A percentile compares a stretch with the other conserved stretches of the same genome.
These are phyloP conservation scores for Hirundichthys speculiger DNA, from an alignment of 2,113 vertebrate species.

Conservation along the genomic window DNA sequence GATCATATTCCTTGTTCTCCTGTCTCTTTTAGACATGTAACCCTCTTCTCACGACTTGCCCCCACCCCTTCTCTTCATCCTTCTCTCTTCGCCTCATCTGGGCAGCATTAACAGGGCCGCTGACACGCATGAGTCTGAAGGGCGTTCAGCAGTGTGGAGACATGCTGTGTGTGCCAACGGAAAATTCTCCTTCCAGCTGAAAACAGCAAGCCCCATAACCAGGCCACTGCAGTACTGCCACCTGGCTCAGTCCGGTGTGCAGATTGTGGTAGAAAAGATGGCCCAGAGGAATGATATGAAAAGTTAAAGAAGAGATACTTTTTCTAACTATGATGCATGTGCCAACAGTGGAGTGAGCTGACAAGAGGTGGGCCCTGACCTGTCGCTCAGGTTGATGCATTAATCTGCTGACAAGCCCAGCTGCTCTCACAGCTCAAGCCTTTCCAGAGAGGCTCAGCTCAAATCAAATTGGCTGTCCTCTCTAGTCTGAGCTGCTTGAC, in stretches of 20 bases:
- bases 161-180: constrained; percentile 68
- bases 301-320: constrained; percentile 26
- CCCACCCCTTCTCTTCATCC: constrained; percentile 24
- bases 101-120: constrained; percentile 68
- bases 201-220: constrained; percentile 31
- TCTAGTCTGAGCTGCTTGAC: constrained; percentile 65
- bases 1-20: constrained; percentile 41
- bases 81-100: constrained; percentile 74
- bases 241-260: constrained; percentile 51
- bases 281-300: constrained; percentile 36
- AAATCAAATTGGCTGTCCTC: constrained; percentile 69
- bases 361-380: constrained; percentile 56
- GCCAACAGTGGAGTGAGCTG: constrained; percentile 29
- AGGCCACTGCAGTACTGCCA: constrained; percentile 61
- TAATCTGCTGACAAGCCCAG: constrained; percentile 78
- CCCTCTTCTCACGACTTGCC: constrained; percentile 17
- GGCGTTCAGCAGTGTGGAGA: constrained; percentile 56
- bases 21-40: constrained; percentile 46
- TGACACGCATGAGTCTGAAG: constrained; percentile 72
- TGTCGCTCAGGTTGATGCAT: constrained; percentile 78
- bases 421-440: constrained; percentile 69
- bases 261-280: background rate
- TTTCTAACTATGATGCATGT: constrained; percentile 17
- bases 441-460: constrained; percentile 50
- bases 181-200: constrained; percentile 63